Base-by-base conservation (phyloP, 30 jellyfish, hydroid and myxozoan species). In the Mastigias papua region DNA sequence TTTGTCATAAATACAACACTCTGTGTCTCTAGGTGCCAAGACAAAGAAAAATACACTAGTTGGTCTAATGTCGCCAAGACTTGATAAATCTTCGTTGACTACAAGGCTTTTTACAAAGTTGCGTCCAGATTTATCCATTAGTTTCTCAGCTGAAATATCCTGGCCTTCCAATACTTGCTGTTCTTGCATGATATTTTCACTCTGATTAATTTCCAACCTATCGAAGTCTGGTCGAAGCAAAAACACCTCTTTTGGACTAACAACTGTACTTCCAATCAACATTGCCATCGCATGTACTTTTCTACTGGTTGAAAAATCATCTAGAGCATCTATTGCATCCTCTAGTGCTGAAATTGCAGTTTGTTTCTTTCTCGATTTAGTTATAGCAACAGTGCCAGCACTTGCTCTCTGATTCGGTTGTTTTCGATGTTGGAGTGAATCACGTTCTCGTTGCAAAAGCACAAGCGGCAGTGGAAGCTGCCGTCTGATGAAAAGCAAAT, bases 231-330 rank as follows among this genome's bases (percentile, higher is more conserved):
- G 91, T 30, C 76, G 64, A 25, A 82, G 23, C 1, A 67, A 13
- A 49, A 82, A 82, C 30, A 82, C 27, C 35, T 82, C 91, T 31
- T 50, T 82, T 48, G 91, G 91, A 34, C 91, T 82, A 30, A 82
- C 82, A 10, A 82, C 34, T 9, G 91, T 82, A 57, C 91, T 66
- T 27, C 91, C 91, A 50, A 82, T 61, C 19, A 82, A 34, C 22
- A 82, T 11, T n/a, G 84, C 91, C 2, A 69, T 15, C 30, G 76
- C 77, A 29, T 25, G 57, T 26, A 82, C 21, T 26, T 37, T 48
- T 13, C 10, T 48, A 1, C 26, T 68, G 19, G 1, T 37, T 25
- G 19, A 34, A 50, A 67, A 67, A 54, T 49, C 62, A 23, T 82
- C 84, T 35, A 82, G 30, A 6, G 62, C 84, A 82, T 46, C 51